Evolutionary conservation across 2,113 vertebrate species (phyloP), one percentile per base, ranked within the genome.

Genomic region (Syngnathoides biaculeatus): DNA sequence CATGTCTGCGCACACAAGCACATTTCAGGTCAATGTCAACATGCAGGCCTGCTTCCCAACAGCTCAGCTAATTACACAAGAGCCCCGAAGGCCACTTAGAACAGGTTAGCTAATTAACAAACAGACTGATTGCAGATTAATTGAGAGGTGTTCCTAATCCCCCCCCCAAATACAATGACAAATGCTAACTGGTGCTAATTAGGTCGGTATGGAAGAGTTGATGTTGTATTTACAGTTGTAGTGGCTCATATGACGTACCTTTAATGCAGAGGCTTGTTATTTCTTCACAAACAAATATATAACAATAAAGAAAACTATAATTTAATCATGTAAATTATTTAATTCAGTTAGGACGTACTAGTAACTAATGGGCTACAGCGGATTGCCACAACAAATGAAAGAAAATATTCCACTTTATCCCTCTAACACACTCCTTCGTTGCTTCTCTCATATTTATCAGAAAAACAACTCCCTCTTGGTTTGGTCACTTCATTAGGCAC

Each of bases 101-200:
- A 87, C 89, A 89, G 88, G 89, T 90, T 87, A 88, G 78, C 80
- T 89, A 86, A 90, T 91, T 91, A 91, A 88, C 89, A 89, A 88
- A 90, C 88, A 88, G 83, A 76, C 86, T 89, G 88, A 91, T 90
- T 89, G 85, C 85, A 87, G 86, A 89, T 89, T 89, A 91, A 90
- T 89, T 89, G 87, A 90, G 86, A 90, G 86, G 87, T 89, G 87
- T 85, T 86, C 79, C 87, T 87, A 88, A 91, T 91, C 87, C 88
- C 85, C 86, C 85, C 88, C 86, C 85, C 81, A 84, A 87, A 86
- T 61, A 74, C 79, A 86, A 89, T 87, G 88, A 89, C 87, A 87
- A 86, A 88, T 76, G 79, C 88, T 89, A 88, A 89, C 85, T 82
- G 84, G 70, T 65, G 72, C 80, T 88, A 88, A 89, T 90, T 87